Conservation (phyloP, 2,113 vertebrate genomes). For the Corvus moneduloides region DNA sequence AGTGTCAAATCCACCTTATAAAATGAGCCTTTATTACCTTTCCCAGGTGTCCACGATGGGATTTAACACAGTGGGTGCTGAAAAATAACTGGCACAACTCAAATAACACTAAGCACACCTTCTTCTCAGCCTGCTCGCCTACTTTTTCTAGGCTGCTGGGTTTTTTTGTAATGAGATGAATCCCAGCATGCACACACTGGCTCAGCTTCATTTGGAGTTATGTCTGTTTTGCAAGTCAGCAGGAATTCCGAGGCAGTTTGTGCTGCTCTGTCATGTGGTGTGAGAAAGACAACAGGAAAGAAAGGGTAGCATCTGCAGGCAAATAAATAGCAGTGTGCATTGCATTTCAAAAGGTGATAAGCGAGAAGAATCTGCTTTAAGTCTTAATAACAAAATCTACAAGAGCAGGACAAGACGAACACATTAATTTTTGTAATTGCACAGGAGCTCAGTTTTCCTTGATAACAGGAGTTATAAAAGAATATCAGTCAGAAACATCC, state of each 20-base stretch:
- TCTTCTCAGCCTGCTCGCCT: neutral
- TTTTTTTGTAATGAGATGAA: neutral
- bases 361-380: neutral
- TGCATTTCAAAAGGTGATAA: neutral
- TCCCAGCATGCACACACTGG: neutral
- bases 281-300: neutral
- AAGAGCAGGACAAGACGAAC: neutral
- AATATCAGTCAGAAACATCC: neutral
- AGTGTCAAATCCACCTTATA: constrained; percentile 33
- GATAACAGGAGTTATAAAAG: neutral
- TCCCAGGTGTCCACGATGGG: neutral
- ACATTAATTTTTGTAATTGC: neutral
- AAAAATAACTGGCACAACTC: neutral
- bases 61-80: constrained; percentile 31
- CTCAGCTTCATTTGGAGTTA: neutral
- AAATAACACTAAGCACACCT: neutral
- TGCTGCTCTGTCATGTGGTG: neutral
- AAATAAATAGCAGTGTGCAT: neutral
- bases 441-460: neutral
- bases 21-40: constrained; percentile 33
- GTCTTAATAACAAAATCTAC: neutral
- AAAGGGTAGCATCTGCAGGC: neutral
- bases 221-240: constrained; percentile 4
- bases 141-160: neutral
- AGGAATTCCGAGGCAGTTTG: neutral